phyloP scores from a whole-genome alignment of 2,797 vertebrate species.

The Intellagama lesueurii region DNA sequence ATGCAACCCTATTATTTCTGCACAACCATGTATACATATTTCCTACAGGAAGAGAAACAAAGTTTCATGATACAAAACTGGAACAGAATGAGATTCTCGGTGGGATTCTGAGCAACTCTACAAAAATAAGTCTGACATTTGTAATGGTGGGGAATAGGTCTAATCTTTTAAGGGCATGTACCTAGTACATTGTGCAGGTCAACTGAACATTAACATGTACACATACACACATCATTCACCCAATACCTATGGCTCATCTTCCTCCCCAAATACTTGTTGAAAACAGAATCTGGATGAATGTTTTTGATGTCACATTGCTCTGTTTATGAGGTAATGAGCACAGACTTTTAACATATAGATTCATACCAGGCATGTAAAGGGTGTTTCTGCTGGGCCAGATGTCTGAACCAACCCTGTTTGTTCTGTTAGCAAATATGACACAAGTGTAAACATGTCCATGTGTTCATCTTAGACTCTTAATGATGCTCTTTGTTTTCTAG shows the following conservation, averaged over 20 bases:
- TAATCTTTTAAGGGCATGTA: background rate
- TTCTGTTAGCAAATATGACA: background rate
- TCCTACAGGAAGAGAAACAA: too few species aligned
- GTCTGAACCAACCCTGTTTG: background rate
- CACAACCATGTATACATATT: too few species aligned
- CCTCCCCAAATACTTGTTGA: background rate
- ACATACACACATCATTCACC: background rate
- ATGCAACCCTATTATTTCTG: too few species aligned
- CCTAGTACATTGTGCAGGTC: background rate
- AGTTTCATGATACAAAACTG: too few species aligned
- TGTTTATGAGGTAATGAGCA: background rate
- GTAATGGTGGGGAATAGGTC: too few species aligned
- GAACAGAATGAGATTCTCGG: too few species aligned
- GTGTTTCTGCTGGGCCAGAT: background rate
- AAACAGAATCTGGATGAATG: background rate
- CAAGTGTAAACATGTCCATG: background rate
- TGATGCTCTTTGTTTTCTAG: background rate
- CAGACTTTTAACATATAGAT: background rate
- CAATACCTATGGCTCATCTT: background rate
- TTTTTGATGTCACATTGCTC: too few species aligned
- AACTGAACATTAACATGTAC: background rate
- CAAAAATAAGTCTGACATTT: too few species aligned
- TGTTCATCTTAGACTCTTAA: background rate
- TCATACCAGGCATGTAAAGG: background rate
- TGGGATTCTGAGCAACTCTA: too few species aligned